These are phyloP conservation scores for Dysidea cf. avara DNA, from an alignment of 37 sponge, comb jelly and placozoan genomes.

Conservation along the genomic window DNA sequence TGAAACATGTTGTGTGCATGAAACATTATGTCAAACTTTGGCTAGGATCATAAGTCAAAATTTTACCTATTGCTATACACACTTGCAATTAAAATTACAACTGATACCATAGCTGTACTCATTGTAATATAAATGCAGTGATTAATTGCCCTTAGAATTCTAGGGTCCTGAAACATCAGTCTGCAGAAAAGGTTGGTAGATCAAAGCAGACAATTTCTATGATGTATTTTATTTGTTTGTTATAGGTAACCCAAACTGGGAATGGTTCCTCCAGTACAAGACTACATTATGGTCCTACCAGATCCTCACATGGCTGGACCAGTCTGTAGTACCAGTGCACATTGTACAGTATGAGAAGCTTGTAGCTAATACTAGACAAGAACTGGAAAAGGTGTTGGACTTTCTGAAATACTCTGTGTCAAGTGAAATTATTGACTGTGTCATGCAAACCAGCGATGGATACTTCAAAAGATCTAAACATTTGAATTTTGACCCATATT, in stretches of 20 bases:
- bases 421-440: slow-evolving; percentile 47
- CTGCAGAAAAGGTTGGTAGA: too few relatives aligned
- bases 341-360: slow-evolving; percentile 74
- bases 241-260: slow-evolving; percentile 59
- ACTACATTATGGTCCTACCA: slow-evolving; percentile 37
- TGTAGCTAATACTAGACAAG: slow-evolving; percentile 24
- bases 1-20: too few relatives aligned
- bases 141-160: too few relatives aligned
- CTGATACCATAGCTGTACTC: too few relatives aligned
- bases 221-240: neutral
- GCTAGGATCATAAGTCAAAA: too few relatives aligned
- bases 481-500: slow-evolving; percentile 62
- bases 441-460: slow-evolving; percentile 33
- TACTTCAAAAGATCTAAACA: slow-evolving; percentile 50
- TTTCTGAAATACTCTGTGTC: slow-evolving; percentile 42
- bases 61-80: too few relatives aligned
- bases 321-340: slow-evolving; percentile 29
- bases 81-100: too few relatives aligned
- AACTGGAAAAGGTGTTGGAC: slow-evolving; percentile 47
- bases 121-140: too few relatives aligned
- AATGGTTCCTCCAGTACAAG: slow-evolving; percentile 51
- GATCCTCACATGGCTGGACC: slow-evolving; percentile 58
- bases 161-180: too few relatives aligned
- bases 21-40: too few relatives aligned
- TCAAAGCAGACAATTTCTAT: too few relatives aligned